Evolutionary conservation across 2,888 invertebrate genomes (phyloP), one percentile per base, ranked within the genome.

Genomic region (Ptilodon capucinus): DNA sequence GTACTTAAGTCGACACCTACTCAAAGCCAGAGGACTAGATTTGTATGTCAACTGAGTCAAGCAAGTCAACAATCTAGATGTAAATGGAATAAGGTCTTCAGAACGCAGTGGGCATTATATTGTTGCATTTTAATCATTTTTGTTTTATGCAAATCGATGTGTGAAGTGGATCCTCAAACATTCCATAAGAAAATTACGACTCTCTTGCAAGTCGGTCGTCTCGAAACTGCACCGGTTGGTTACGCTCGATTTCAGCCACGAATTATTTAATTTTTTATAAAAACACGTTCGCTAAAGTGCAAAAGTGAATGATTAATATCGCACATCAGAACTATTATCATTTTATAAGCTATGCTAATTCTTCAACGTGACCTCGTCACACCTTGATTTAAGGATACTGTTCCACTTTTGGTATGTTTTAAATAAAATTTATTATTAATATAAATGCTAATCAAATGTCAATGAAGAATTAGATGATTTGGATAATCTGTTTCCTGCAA

Each of bases 371-470:
- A 83, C 88, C 89, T 90, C 77, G 84, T 74, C 86, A 71, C 81
- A 74, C 78, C 79, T 81, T 74, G 80, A 81, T 76, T 73, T 78
- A 71, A 81, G 77, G 81, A 86, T 79, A 79, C 74, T 81, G 82
- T 82, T 85, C 80, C 74, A 85, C 75, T 77, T 86, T 84, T 70
- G 84, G 87, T 86, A 80, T 66, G 84, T 84, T 74, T 82, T 74
- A 73, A 78, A 76, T 60, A 65, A 76, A 82, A 86, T 88, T 86
- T 86, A 86, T 88, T 78, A 75, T 72, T 69, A 64, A 76, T 84
- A 71, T 84, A 87, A 86, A 89, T 87, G 86, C 79, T 82, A 89
- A 88, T 86, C 63, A 79, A 81, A 76, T 82, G 80, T 83, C 81
- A 85, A 79, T 80, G 76, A 76, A 79, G 76, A 81, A 78, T 79